phyloP scores from a whole-genome alignment of 2,113 vertebrate species.

The Silurus meridionalis region DNA sequence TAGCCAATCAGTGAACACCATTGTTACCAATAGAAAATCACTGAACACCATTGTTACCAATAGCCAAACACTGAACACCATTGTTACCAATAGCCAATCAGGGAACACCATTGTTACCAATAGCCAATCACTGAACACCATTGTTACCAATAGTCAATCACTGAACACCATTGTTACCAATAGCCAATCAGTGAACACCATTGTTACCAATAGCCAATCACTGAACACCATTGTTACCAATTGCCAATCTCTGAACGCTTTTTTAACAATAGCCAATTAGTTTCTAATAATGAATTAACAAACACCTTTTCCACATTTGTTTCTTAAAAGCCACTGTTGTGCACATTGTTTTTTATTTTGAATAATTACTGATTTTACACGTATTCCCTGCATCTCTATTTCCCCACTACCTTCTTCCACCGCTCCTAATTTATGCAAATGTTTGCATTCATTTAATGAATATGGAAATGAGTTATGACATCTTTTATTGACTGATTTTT shows the following conservation, averaged over 20 bases:
- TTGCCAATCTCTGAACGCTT: neutral
- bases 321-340: neutral
- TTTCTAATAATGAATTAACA: neutral
- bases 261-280: neutral
- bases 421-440: neutral
- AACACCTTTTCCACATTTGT: neutral
- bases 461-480: neutral
- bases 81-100: too few relatives aligned
- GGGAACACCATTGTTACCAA: neutral
- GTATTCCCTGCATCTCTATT: neutral
- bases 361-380: neutral
- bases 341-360: neutral
- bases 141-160: neutral
- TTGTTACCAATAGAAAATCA: too few relatives aligned
- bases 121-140: neutral
- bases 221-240: neutral
- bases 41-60: too few relatives aligned
- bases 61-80: too few relatives aligned
- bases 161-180: neutral
- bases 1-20: too few relatives aligned
- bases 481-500: neutral
- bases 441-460: neutral
- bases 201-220: neutral
- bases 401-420: neutral
- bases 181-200: neutral